Conservation (phyloP, 1,140 invertebrate genomes). For the Trichonephila clavata region DNA sequence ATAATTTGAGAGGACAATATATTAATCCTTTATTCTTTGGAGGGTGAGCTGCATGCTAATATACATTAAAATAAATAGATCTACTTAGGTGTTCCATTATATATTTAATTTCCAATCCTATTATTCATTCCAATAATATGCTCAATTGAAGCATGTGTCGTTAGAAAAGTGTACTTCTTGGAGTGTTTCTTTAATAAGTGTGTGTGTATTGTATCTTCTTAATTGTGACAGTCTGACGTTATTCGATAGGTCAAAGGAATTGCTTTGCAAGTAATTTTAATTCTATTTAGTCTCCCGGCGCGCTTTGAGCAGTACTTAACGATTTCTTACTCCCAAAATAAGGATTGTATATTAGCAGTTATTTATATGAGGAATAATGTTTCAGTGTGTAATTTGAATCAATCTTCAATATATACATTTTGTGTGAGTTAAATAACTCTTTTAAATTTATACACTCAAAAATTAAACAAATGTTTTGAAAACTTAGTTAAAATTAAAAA, state of each 20-base stretch:
- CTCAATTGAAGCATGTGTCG: not conserved
- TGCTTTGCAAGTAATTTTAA: not conserved
- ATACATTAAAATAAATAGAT: conserved; percentile 36
- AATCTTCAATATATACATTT: no score
- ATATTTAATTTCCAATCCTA: conserved; percentile 11
- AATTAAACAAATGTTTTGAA: no score
- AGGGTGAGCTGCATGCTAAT: not conserved
- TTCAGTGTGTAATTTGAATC: no score
- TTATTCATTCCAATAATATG: not conserved
- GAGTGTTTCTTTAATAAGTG: not conserved
- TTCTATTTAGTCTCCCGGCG: not conserved
- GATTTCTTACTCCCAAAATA: not conserved
- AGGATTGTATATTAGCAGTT: no score
- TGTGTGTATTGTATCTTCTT: not conserved
- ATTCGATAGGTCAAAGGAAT: not conserved
- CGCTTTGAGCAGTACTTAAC: not conserved
- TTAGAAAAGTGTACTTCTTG: not conserved
- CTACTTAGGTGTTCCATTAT: not conserved
- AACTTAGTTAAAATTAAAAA: no score
- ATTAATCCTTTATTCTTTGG: conserved; percentile 1
- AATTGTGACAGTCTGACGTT: not conserved
- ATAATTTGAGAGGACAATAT: conserved; percentile 12
- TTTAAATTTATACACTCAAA: no score
- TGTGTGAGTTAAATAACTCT: no score
- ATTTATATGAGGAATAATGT: no score